Conservation (phyloP, 2,888 invertebrate genomes). For the Steinernema carpocapsae region DNA sequence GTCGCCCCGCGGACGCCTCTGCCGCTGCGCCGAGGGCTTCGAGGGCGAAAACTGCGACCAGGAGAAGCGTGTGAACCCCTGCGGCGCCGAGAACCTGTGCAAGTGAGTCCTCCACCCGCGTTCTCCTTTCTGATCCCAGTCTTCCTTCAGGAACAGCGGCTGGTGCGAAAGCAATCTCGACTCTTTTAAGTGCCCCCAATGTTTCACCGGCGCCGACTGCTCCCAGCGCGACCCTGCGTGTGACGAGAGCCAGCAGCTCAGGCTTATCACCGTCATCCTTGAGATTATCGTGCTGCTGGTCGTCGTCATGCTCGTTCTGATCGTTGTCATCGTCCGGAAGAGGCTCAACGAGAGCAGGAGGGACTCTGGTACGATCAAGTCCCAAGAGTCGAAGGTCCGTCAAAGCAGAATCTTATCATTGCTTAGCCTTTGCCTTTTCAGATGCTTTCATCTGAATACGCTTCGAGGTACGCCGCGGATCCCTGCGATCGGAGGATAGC, state of each 20-base stretch:
- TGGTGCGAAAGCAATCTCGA: not conserved
- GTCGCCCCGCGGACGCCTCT: not conserved
- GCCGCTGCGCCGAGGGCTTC: conserved; percentile 5
- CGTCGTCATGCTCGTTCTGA: not conserved
- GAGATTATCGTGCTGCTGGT: not conserved
- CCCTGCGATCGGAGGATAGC: not conserved
- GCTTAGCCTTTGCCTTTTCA: not conserved
- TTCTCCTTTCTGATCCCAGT: not conserved
- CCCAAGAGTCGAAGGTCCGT: not conserved
- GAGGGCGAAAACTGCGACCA: not conserved
- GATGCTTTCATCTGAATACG: not conserved
- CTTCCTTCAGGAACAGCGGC: not conserved
- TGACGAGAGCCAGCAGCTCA: not conserved
- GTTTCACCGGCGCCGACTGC: not conserved
- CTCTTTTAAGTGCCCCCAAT: not conserved
- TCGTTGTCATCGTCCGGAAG: not conserved
- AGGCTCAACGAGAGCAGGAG: no score
- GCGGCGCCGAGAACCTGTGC: conserved; percentile 8
- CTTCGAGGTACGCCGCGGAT: not conserved
- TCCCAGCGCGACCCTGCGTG: not conserved
- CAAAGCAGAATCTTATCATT: no score
- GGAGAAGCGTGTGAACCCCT: not conserved
- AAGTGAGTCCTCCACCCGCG: not conserved
- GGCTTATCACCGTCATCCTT: not conserved
- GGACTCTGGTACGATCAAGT: no score